Conservation (phyloP, 2,113 vertebrate species). For the Chlorodrepanis virens region DNA sequence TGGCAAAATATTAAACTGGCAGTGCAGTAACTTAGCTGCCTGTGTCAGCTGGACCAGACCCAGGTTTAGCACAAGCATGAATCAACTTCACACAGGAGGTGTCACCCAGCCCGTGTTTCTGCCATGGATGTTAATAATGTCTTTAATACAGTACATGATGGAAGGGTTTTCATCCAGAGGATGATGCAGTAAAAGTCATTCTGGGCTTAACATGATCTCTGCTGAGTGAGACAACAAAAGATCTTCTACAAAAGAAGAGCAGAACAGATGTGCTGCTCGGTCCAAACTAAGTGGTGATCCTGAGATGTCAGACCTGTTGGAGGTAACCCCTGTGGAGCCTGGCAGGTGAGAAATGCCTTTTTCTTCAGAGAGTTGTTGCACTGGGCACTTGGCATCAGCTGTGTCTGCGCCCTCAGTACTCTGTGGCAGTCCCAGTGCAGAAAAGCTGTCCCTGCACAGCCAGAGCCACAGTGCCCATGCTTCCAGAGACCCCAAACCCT, state of each 20-base stretch:
- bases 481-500: not conserved
- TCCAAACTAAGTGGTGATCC: not conserved
- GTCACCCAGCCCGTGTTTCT: not conserved
- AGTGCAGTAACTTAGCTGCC: constrained; percentile 63
- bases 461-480: not conserved
- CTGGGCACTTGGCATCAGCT: not conserved
- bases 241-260: not conserved
- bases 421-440: not conserved
- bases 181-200: not conserved
- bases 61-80: constrained; percentile 48
- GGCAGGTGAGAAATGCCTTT: not conserved
- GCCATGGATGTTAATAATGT: not conserved
- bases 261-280: not conserved
- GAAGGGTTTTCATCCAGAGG: not conserved
- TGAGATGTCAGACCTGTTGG: not conserved
- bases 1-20: constrained; percentile 79
- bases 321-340: not conserved
- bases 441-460: not conserved
- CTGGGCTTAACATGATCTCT: not conserved
- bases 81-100: constrained; percentile 43
- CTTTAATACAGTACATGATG: not conserved
- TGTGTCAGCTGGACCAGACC: constrained; percentile 66
- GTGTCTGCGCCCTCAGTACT: rapidly evolving
- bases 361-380: not conserved
- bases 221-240: not conserved